Percentiles rank a stretch among this genome's conserved stretches.
Evolutionary conservation across 2,113 vertebrate species (phyloP).

Genomic region (Ictidomys tridecemlineatus): DNA sequence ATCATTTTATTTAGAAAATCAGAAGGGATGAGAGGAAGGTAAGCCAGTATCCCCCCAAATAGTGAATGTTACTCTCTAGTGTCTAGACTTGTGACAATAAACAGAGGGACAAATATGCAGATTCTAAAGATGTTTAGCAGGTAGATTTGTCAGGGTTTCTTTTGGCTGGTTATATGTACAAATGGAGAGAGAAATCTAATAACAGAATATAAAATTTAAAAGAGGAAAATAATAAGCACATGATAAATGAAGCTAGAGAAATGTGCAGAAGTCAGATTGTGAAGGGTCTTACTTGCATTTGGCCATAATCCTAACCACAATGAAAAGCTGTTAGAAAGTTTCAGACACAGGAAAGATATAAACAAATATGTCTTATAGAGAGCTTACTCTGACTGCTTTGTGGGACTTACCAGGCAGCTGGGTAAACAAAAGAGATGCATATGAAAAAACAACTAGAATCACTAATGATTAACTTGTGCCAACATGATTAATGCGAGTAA

Average conservation of each 20-base stretch:
- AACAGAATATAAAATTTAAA: background rate
- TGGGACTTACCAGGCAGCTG: constrained; percentile 9
- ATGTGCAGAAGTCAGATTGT: background rate
- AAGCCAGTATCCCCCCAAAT: background rate
- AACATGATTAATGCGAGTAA: constrained; percentile 80
- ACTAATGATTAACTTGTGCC: constrained; percentile 77
- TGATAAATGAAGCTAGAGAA: background rate
- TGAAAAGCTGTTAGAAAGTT: background rate
- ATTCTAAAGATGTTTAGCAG: background rate
- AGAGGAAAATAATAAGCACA: background rate
- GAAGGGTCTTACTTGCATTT: background rate
- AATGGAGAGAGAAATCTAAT: background rate
- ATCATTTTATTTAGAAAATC: background rate
- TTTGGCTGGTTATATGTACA: background rate
- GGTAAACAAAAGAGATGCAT: constrained; percentile 72
- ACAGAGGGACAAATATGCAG: background rate
- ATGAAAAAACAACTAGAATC: constrained; percentile 66
- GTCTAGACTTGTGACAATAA: background rate
- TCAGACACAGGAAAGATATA: background rate
- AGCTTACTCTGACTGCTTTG: constrained; percentile 38
- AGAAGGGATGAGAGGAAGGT: background rate
- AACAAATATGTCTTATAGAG: background rate
- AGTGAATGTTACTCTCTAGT: background rate
- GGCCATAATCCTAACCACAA: background rate
- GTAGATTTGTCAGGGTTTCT: background rate